Evolutionary conservation across 2,888 invertebrate genomes (phyloP), one percentile per base, ranked within the genome.

Genomic region (Archips crataeganus): DNA sequence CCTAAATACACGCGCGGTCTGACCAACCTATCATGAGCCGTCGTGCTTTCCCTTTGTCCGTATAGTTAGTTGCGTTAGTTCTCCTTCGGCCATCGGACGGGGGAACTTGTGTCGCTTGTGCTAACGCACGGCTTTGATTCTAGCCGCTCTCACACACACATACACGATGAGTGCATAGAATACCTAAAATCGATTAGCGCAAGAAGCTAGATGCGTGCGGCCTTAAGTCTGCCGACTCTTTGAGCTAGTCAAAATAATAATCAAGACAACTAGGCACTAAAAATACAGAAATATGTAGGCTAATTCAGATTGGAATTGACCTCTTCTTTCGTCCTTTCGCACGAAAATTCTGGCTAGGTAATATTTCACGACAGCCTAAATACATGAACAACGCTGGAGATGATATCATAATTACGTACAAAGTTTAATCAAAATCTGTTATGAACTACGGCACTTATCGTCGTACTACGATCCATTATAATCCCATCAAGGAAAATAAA

Each of bases 401-500:
- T 23, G 73, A 64, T 73, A 73, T 64, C 60, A 69, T 74, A 74
- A 68, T 70, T 64, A 65, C 60, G 34, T 54, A 59, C 60, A 45
- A 69, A 74, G 74, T 70, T 74, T 70, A 74, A 70, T 74, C 70
- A 65, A 70, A 69, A 65, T 54, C 51, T 49, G 66, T 51, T 71
- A 67, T 57, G 36, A 62, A 71, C 66, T 67, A 62, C 42, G 61
- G 45, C 54, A 60, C 60, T 74, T 74, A 74, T 64, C 69, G 68
- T 69, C 51, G 57, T 64, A 47, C 34, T 65, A 54, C 42, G 54
- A 65, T 51, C 54, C 74, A 74, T 74, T 74, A 74, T 65, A 70
- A 70, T 70, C 74, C 51, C 74, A 74, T 74, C 70, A 74, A 54
- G 63, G 49, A 49, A 59, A 64, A 70, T 69, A 70, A 74, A 74